A percentile compares a stretch with the other conserved stretches of the same genome.
These are phyloP conservation scores for Ailurus styani DNA, from an alignment of 2,113 vertebrate species.

Conservation along the genomic window DNA sequence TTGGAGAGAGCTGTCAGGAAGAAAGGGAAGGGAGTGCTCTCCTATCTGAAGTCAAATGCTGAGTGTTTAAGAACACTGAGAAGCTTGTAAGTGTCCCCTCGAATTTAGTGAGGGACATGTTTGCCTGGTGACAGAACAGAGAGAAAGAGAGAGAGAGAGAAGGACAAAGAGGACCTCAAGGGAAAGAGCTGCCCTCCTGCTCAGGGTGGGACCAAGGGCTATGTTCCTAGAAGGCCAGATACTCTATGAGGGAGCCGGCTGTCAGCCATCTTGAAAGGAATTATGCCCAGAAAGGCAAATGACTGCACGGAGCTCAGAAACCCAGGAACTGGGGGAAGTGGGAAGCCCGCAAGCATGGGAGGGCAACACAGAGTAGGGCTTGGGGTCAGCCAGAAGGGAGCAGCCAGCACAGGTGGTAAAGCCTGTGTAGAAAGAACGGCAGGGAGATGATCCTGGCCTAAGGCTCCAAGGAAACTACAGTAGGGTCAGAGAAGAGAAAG, in stretches of 20 bases:
- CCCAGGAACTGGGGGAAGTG: background rate
- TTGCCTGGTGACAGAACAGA: background rate
- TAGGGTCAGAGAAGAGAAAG: background rate
- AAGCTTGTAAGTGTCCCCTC: background rate
- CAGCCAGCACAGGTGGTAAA: background rate
- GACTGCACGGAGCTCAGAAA: background rate
- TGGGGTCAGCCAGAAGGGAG: background rate
- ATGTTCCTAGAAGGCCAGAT: background rate
- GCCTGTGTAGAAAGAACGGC: background rate
- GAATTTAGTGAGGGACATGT: background rate
- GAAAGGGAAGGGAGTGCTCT: background rate
- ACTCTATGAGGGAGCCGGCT: background rate
- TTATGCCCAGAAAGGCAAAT: background rate
- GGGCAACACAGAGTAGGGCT: background rate
- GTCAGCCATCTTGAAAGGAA: background rate
- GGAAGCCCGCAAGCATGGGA: background rate
- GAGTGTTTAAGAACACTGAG: background rate
- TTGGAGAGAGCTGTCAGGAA: background rate
- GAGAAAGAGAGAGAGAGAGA: background rate
- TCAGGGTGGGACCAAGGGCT: background rate
- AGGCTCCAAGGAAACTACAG: background rate
- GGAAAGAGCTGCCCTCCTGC: background rate
- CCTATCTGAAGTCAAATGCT: background rate
- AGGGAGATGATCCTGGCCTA: background rate
- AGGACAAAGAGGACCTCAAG: accelerated